Conservation (phyloP, 2,113 vertebrate species). For the Laticauda laticaudata region DNA sequence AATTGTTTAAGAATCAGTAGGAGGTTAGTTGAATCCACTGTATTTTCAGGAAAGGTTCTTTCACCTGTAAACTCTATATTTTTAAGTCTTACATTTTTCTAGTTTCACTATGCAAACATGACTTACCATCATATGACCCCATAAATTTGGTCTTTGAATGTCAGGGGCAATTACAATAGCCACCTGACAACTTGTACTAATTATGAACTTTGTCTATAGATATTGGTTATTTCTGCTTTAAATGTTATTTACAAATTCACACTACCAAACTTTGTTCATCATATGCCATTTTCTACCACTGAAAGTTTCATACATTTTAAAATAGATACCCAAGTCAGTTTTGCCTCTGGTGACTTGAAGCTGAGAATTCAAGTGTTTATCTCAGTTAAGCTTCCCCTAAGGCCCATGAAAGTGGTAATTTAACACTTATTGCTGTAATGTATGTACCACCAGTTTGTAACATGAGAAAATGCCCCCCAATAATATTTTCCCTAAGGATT, state of each 20-base stretch:
- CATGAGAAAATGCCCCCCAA: conserved; percentile 8
- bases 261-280: not conserved
- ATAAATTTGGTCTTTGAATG: not conserved
- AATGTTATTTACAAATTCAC: not conserved
- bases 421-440: conserved; percentile 16
- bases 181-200: not conserved
- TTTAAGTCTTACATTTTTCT: not conserved
- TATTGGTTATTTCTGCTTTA: not conserved
- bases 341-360: conserved; percentile 18
- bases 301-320: not conserved
- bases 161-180: not conserved
- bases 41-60: fast-evolving
- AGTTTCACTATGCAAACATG: not conserved
- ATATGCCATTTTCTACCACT: not conserved
- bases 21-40: not conserved
- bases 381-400: conserved; percentile 24
- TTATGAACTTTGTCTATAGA: not conserved
- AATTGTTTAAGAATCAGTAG: fast-evolving
- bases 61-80: not conserved
- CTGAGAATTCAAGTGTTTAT: conserved; percentile 15
- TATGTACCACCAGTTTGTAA: not conserved
- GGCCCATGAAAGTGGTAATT: conserved; percentile 18
- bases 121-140: not conserved
- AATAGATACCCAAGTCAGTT: conserved; percentile 5
- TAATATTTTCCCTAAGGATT: not conserved